Percentiles rank a stretch among this genome's conserved stretches.
phyloP scores from a whole-genome alignment of 2,888 invertebrate species.

The Tachina grossa region DNA sequence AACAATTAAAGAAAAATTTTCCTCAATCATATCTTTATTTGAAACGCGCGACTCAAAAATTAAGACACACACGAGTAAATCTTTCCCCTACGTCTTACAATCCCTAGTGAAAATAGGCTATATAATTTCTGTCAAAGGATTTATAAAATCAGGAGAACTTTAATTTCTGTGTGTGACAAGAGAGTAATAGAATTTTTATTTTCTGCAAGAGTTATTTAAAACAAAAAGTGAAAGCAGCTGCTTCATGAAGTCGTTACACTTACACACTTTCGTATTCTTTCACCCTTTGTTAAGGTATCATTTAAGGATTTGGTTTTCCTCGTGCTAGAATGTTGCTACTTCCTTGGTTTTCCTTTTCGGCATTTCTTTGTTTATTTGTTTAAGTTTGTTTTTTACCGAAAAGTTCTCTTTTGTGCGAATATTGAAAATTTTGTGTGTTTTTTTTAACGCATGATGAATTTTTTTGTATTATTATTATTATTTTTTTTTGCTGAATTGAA shows the following conservation, averaged over 20 bases:
- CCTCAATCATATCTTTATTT: no score
- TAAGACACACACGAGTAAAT: no score
- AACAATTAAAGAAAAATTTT: no score
- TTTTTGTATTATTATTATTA: no score
- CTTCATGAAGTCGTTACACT: background rate
- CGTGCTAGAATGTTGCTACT: constrained; percentile 4
- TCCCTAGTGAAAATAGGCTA: no score
- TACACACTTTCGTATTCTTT: background rate
- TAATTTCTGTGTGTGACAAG: no score
- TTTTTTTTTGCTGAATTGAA: constrained; percentile 56
- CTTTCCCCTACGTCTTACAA: no score
- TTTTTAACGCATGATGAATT: constrained; percentile 54
- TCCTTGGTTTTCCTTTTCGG: constrained; percentile 10
- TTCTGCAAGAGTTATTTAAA: no score
- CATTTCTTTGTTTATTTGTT: constrained; percentile 51
- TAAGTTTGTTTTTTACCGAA: constrained; percentile 37
- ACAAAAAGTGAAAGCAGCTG: background rate
- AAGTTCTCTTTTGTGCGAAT: background rate
- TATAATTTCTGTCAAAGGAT: no score
- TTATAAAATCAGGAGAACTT: no score
- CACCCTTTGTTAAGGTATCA: background rate
- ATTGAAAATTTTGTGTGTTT: constrained; percentile 22
- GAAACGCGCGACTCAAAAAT: no score
- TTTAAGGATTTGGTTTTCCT: background rate
- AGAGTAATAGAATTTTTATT: no score